Conservation (phyloP, 2,113 vertebrate genomes). For the Rhinopomastus cyanomelas region DNA sequence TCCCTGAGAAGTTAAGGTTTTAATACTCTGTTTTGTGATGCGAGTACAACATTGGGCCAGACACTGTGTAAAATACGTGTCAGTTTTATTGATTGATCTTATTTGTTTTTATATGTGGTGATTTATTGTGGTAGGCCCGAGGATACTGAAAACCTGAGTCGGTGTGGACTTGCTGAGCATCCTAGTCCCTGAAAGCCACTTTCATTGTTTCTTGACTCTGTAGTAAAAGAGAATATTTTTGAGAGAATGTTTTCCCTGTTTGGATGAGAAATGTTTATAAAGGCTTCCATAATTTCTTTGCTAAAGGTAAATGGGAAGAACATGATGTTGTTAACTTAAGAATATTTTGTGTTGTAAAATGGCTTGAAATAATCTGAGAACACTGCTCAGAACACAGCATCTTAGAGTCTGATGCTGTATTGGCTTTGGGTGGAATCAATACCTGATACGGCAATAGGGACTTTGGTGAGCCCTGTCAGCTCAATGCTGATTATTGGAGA, state of each 20-base stretch:
- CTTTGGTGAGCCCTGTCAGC: no score
- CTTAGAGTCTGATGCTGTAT: not conserved
- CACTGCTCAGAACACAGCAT: not conserved
- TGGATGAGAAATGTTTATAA: not conserved
- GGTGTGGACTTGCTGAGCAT: not conserved
- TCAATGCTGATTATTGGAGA: not conserved
- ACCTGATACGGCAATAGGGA: not conserved
- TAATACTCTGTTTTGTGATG: not conserved
- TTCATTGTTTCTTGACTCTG: not conserved
- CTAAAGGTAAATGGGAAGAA: not conserved
- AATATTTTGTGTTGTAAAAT: no score
- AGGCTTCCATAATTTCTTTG: not conserved
- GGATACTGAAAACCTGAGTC: not conserved
- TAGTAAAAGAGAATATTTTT: not conserved
- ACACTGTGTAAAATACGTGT: not conserved
- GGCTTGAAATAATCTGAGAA: not conserved
- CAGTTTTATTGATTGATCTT: not conserved
- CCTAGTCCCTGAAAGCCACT: not conserved
- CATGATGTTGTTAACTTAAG: accelerated
- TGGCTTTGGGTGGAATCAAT: not conserved
- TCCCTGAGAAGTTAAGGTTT: not conserved
- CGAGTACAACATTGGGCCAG: not conserved
- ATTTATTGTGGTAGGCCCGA: not conserved
- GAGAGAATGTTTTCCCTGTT: not conserved
- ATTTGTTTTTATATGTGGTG: not conserved